A percentile compares a stretch with the other conserved stretches of the same genome.
Conservation (phyloP, 2,888 invertebrate genomes). For the Agrochola macilenta region DNA sequence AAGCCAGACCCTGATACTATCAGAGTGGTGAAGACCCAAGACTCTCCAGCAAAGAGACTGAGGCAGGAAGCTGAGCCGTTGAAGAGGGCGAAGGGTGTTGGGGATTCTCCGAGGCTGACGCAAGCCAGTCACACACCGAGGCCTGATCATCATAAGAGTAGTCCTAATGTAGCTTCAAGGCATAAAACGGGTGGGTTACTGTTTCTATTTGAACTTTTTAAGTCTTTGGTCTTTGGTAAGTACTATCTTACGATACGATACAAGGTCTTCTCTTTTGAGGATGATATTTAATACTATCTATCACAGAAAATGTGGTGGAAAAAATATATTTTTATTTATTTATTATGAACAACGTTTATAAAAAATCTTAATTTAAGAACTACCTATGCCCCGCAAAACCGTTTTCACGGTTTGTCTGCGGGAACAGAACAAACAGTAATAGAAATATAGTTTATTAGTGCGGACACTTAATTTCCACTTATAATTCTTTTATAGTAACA, state of each 20-base stretch:
- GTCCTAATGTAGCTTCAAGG: constrained; percentile 91
- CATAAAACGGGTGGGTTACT: constrained; percentile 80
- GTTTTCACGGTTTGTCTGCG: too few species aligned
- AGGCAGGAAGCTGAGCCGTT: constrained; percentile 87
- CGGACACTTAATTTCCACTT: too few species aligned
- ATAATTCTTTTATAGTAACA: too few species aligned
- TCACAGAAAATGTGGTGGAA: neutral
- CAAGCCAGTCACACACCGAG: constrained; percentile 80
- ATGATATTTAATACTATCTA: neutral
- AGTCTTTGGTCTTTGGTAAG: too few species aligned
- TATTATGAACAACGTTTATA: too few species aligned
- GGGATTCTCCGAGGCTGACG: constrained; percentile 84
- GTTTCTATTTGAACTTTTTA: neutral
- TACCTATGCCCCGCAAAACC: too few species aligned
- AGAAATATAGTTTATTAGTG: too few species aligned
- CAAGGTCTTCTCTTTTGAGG: neutral
- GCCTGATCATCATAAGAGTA: constrained; percentile 91
- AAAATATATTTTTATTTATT: too few species aligned
- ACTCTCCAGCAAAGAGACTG: constrained; percentile 86
- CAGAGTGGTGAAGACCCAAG: constrained; percentile 81
- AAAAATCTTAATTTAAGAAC: too few species aligned
- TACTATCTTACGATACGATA: neutral
- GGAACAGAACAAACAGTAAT: too few species aligned
- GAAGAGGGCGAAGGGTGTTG: constrained; percentile 84
- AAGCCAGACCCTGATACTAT: constrained; percentile 87